phyloP scores from a whole-genome alignment of 2,113 vertebrate genomes.

The Ageneiosus marmoratus region DNA sequence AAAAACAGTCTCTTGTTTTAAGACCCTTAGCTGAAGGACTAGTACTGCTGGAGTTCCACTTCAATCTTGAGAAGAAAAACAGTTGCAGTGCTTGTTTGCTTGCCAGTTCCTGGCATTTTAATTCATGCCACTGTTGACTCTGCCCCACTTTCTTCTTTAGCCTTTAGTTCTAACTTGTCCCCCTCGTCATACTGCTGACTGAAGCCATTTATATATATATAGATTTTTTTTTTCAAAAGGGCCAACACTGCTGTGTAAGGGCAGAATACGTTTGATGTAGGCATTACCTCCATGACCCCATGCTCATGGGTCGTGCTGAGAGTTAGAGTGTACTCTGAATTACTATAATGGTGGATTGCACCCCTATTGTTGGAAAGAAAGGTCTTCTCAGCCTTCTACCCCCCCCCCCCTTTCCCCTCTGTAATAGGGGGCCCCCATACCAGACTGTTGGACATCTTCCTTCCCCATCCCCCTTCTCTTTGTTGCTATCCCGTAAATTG shows the following conservation, averaged over 20 bases:
- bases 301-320: constrained; percentile 65
- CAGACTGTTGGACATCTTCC: constrained; percentile 66
- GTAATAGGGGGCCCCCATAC: constrained; percentile 66
- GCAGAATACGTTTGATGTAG: constrained; percentile 76
- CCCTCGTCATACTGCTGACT: constrained; percentile 61
- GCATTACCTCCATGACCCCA: constrained; percentile 75
- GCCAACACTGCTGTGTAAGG: constrained; percentile 56
- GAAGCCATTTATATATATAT: constrained; percentile 78
- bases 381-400: constrained; percentile 54
- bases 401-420: constrained; percentile 66
- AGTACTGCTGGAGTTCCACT: constrained; percentile 14
- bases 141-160: constrained; percentile 30
- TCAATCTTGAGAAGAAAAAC: constrained; percentile 43
- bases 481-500: constrained; percentile 52
- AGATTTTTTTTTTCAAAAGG: constrained; percentile 72
- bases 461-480: constrained; percentile 47
- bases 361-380: constrained; percentile 66
- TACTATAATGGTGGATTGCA: constrained; percentile 67
- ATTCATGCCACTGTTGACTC: constrained; percentile 69
- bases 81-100: constrained; percentile 46
- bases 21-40: constrained; percentile 36
- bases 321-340: constrained; percentile 77
- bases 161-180: constrained; percentile 30
- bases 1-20: constrained; percentile 16
- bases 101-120: constrained; percentile 58